Evolutionary conservation across 2,888 invertebrate species (phyloP).

Genomic region (Agrypnus murinus): DNA sequence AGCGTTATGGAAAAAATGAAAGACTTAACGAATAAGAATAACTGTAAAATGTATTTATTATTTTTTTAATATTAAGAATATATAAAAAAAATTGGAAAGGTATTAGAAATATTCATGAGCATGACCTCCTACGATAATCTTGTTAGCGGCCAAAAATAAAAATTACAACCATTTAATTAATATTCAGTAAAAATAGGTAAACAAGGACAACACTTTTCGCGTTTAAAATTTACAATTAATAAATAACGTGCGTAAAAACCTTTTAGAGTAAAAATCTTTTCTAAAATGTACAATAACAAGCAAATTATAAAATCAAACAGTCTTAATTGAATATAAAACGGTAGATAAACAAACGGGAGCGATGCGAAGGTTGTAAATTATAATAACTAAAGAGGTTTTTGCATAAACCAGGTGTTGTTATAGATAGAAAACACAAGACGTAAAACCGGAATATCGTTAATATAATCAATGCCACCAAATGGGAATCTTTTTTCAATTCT

Average conservation of each 20-base stretch:
- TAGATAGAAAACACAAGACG: not conserved
- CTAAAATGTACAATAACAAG: not conserved
- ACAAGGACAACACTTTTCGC: conserved; percentile 6
- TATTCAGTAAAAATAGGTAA: not conserved
- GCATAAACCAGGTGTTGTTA: conserved; percentile 2
- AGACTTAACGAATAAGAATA: conserved; percentile 3
- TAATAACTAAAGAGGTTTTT: not conserved
- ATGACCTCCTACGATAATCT: not conserved
- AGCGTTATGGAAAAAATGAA: conserved; percentile 3
- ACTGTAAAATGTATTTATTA: conserved; percentile 5
- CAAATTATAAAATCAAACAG: not conserved
- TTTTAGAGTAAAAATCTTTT: conserved; percentile 2
- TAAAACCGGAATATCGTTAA: not conserved
- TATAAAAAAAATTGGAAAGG: not conserved
- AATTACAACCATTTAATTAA: not conserved
- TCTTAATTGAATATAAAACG: conserved; percentile 22
- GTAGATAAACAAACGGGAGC: not conserved
- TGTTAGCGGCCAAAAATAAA: not conserved
- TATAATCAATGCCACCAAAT: conserved; percentile 3
- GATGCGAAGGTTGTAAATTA: conserved; percentile 4
- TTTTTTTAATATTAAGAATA: not conserved
- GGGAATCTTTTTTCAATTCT: not conserved
- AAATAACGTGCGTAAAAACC: conserved; percentile 5
- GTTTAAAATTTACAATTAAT: conserved; percentile 21
- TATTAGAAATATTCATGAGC: not conserved